Evolutionary conservation across 2,797 vertebrate species (phyloP).

Genomic region (Rachycentron canadum): DNA sequence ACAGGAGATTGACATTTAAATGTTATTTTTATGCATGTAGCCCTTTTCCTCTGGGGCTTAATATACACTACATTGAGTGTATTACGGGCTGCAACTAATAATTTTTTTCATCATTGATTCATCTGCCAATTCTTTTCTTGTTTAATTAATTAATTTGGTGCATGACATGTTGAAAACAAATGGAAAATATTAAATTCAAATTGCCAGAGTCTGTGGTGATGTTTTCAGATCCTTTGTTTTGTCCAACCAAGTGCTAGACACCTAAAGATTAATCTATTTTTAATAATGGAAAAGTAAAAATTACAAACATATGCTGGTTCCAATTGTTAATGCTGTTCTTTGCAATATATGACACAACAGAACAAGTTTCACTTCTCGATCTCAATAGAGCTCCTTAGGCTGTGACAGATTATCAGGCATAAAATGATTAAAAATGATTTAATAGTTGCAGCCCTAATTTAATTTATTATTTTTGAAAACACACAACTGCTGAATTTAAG

Average conservation of each 20-base stretch:
- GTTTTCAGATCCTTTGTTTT: constrained; percentile 1
- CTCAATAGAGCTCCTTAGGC: not conserved
- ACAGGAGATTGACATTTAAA: not conserved
- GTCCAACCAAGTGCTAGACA: not conserved
- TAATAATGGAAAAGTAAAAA: not conserved
- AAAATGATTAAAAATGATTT: too few relatives aligned
- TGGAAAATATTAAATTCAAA: not conserved
- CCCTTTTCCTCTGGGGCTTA: not conserved
- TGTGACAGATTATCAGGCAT: not conserved
- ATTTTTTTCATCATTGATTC: not conserved
- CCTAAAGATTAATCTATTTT: not conserved
- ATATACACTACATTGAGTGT: not conserved
- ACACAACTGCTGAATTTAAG: not conserved
- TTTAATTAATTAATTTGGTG: not conserved
- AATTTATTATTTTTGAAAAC: not conserved
- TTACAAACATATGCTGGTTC: not conserved
- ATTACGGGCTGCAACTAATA: not conserved
- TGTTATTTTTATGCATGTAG: not conserved
- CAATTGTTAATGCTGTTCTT: too few relatives aligned
- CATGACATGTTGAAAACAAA: not conserved
- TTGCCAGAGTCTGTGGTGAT: not conserved
- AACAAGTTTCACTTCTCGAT: not conserved
- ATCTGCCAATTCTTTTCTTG: not conserved
- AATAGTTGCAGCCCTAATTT: too few relatives aligned
- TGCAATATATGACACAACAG: too few relatives aligned